A percentile compares a stretch with the other conserved stretches of the same genome.
Evolutionary conservation across 2,888 invertebrate genomes (phyloP).

Genomic region (Cyclophora punctaria): DNA sequence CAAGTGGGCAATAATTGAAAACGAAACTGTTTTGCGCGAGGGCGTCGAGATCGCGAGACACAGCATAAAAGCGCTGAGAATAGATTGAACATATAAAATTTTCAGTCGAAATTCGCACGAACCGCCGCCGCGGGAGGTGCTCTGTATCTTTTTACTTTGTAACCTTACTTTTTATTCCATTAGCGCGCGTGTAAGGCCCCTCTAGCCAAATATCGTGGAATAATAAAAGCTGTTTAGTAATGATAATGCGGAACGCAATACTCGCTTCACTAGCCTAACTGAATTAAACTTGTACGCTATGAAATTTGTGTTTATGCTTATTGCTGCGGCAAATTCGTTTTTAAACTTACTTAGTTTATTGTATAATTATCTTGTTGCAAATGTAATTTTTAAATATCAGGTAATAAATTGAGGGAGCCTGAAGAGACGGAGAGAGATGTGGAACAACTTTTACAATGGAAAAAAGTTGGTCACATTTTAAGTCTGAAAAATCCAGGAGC

Average conservation of each 20-base stretch:
- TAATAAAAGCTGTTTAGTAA: slow-evolving; percentile 74
- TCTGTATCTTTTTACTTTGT: slow-evolving; percentile 74
- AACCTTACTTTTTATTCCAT: slow-evolving; percentile 76
- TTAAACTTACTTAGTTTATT: slow-evolving; percentile 27
- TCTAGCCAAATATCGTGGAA: slow-evolving; percentile 72
- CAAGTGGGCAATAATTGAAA: slow-evolving; percentile 76
- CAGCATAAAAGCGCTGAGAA: slow-evolving; percentile 70
- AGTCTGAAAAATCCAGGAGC: slow-evolving; percentile 45
- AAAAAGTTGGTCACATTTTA: slow-evolving; percentile 54
- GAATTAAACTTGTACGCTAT: slow-evolving; percentile 58
- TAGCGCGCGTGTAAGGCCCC: slow-evolving; percentile 70
- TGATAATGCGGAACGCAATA: slow-evolving; percentile 65
- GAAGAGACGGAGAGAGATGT: slow-evolving; percentile 6
- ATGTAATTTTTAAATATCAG: slow-evolving; percentile 15
- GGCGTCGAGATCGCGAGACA: slow-evolving; percentile 62
- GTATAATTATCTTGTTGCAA: slow-evolving; percentile 12
- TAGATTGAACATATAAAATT: slow-evolving; percentile 75
- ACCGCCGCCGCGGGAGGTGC: slow-evolving; percentile 66
- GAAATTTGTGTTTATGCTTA: slow-evolving; percentile 54
- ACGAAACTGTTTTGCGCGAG: slow-evolving; percentile 69
- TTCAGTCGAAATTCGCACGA: slow-evolving; percentile 72
- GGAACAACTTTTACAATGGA: slow-evolving; percentile 33
- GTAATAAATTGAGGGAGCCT: slow-evolving; percentile 1
- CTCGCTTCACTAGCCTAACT: slow-evolving; percentile 53
- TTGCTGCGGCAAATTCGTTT: slow-evolving; percentile 44